These are phyloP conservation scores for Xenops minutus DNA, from an alignment of 2,797 vertebrate genomes.

Conservation along the genomic window DNA sequence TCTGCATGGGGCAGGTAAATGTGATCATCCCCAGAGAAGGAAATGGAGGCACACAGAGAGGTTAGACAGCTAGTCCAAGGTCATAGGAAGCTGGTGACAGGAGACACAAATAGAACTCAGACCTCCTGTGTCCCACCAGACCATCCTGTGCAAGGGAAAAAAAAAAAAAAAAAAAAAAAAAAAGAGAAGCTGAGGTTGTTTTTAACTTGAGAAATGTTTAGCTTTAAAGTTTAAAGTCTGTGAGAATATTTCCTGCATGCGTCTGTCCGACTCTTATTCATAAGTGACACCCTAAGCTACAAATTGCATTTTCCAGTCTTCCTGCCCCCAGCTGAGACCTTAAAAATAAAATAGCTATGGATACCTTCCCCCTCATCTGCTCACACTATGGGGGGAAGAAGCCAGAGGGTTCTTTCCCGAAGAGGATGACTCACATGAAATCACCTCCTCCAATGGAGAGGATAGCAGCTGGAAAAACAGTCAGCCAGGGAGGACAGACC, in stretches of 20 bases:
- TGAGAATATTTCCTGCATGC: conserved; percentile 46
- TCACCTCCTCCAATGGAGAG: conserved; percentile 23
- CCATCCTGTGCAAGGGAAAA: conserved; percentile 41
- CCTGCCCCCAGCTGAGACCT: conserved; percentile 29
- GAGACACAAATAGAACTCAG: conserved; percentile 42
- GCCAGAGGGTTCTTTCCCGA: conserved; percentile 23
- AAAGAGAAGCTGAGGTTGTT: conserved; percentile 1
- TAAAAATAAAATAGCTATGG: conserved; percentile 17
- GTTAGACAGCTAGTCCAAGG: conserved; percentile 11
- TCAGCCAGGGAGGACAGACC: background rate
- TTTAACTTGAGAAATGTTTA: conserved; percentile 56
- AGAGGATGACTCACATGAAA: conserved; percentile 40
- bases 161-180: background rate
- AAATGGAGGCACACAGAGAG: background rate
- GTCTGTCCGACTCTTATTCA: background rate
- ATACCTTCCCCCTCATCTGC: conserved; percentile 24
- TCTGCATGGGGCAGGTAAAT: conserved; percentile 3
- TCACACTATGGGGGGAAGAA: background rate
- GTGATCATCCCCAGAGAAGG: background rate
- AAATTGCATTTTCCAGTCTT: conserved; percentile 30
- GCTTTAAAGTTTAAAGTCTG: conserved; percentile 26
- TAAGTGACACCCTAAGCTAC: background rate
- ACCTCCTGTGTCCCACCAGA: conserved; percentile 46
- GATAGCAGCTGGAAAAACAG: conserved; percentile 60
- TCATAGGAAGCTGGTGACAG: conserved; percentile 56